Conservation (phyloP, 2,797 vertebrate genomes). For the Monodelphis domestica region DNA sequence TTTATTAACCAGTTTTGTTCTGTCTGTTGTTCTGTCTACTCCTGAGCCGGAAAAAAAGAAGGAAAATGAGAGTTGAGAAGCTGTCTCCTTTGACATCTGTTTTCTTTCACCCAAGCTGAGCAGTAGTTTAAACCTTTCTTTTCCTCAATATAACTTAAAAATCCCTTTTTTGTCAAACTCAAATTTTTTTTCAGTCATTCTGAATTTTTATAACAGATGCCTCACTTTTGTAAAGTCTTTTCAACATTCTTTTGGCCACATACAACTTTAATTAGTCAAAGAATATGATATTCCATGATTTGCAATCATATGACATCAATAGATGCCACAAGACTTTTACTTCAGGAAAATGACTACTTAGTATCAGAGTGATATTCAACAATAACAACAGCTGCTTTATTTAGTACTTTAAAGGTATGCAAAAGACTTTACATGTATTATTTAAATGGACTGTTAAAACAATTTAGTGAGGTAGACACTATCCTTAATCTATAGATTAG, state of each 20-base stretch:
- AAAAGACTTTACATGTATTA: background rate
- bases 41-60: background rate
- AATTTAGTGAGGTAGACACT: background rate
- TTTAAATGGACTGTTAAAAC: constrained; percentile 10
- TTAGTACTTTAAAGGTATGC: background rate
- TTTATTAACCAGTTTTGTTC: constrained; percentile 1
- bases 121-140: background rate
- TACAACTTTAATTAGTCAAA: background rate
- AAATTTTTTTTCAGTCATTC: background rate
- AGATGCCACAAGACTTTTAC: background rate
- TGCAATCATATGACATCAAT: background rate
- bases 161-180: background rate
- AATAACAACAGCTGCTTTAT: background rate
- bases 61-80: background rate
- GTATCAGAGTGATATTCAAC: background rate
- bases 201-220: background rate
- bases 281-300: background rate
- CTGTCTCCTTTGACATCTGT: background rate
- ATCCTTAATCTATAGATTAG: background rate
- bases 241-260: background rate
- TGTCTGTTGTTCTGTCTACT: background rate
- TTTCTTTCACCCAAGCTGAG: background rate
- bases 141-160: background rate
- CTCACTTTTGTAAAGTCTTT: background rate
- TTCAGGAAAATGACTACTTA: background rate